Evolutionary conservation across 2,113 vertebrate species (phyloP), one percentile per base, ranked within the genome.

Genomic region (Oreotrochilus melanogaster): DNA sequence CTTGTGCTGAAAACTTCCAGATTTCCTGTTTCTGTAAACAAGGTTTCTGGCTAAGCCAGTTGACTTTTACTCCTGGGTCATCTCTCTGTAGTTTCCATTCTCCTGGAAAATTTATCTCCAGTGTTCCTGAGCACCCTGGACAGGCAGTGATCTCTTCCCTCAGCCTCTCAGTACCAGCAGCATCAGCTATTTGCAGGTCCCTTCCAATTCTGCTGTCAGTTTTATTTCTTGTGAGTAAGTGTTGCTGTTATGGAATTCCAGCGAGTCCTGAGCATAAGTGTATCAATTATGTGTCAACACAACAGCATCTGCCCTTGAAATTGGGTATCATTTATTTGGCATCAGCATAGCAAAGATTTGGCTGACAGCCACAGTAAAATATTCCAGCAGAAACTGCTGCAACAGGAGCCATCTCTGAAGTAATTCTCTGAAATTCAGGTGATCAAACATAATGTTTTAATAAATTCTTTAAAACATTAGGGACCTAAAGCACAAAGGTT

Each of bases 271-370:
- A 66, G 45, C 82, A 64, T 61, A 90, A 95, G 86, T 15, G 14
- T 95, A 96, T 96, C 88, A 93, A 90, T 96, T 96, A 86, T 80
- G 53, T 96, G 90, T 94, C 95, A 92, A 80, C 92, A 83, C 90
- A 92, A 81, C 85, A 93, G 92, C 93, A 92, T 95, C 95, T 96
- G 93, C 83, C 43, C 0, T 95, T 85, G 78, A 92, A 94, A 96
- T 88, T 92, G 56, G 70, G 56, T 89, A 86, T 95, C 56, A 19
- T 93, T 97, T 93, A 74, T 94, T 95, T 97, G 95, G 95, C 92
- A 94, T 96, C 88, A 92, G 86, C 53, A 14, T 86, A 81, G 92
- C 69, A 43, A 83, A 91, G 86, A 48, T 91, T 84, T 96, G 92
- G 90, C 82, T 93, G 88, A 39, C 88, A 86, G 94, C 95, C 95